phyloP scores from a whole-genome alignment of 2,113 vertebrate genomes.

The Chloroceryle aenea region DNA sequence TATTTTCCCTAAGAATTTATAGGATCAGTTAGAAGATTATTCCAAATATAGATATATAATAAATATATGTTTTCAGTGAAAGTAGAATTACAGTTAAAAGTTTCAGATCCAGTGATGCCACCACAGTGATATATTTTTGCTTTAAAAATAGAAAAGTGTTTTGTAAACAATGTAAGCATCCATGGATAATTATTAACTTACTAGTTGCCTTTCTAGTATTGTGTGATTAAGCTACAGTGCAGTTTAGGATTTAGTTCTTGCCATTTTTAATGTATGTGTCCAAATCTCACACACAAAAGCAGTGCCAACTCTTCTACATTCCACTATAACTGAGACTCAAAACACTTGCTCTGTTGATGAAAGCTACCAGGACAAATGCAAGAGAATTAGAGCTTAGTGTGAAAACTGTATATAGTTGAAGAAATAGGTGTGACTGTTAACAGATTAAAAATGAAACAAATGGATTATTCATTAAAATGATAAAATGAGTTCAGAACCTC shows the following conservation, averaged over 20 bases:
- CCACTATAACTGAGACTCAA: neutral
- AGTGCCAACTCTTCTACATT: neutral
- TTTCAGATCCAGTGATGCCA: neutral
- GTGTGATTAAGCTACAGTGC: neutral
- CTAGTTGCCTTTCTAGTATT: neutral
- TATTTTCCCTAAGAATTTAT: neutral
- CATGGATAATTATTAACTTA: neutral
- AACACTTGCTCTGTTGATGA: neutral
- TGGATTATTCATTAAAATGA: neutral
- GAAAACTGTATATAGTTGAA: neutral
- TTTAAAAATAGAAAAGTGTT: neutral
- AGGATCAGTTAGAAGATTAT: neutral
- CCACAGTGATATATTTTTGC: neutral
- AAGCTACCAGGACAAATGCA: neutral
- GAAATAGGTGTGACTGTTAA: neutral
- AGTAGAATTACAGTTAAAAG: neutral
- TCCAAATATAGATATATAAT: rapidly evolving
- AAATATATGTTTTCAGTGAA: neutral
- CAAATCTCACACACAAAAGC: neutral
- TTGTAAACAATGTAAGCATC: neutral
- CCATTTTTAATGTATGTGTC: neutral
- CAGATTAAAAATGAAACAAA: neutral
- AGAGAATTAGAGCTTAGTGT: neutral
- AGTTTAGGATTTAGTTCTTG: neutral
- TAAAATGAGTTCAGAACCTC: neutral